Conservation (phyloP, 2,797 vertebrate genomes). For the Picus viridis region DNA sequence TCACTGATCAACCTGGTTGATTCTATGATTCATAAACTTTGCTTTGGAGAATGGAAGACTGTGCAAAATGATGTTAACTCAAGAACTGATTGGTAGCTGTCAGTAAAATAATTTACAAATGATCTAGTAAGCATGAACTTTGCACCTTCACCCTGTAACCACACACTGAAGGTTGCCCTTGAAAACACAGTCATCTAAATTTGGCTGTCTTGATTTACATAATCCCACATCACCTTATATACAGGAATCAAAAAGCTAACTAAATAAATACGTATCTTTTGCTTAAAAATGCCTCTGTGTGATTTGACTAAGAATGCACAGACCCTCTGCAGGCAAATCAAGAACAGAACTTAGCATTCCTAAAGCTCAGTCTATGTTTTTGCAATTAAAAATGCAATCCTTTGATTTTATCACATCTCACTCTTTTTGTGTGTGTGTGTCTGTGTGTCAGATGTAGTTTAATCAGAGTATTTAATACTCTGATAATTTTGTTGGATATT, state of each 20-base stretch:
- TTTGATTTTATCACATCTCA: neutral
- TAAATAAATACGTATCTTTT: neutral
- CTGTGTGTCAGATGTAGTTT: conserved; percentile 1
- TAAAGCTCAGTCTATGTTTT: neutral
- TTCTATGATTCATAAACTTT: neutral
- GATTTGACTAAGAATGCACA: neutral
- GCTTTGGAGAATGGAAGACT: neutral
- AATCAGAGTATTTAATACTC: conserved; percentile 13
- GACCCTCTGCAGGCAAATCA: neutral
- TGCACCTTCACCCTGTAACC: neutral
- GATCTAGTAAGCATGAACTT: neutral
- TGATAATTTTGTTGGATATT: conserved; percentile 16
- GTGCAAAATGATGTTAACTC: neutral
- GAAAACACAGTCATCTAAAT: neutral
- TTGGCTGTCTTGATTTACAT: neutral
- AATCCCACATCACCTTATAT: neutral
- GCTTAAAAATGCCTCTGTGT: neutral
- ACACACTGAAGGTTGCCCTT: neutral
- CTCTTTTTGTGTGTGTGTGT: neutral
- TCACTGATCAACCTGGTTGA: too few species aligned
- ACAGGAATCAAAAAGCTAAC: neutral
- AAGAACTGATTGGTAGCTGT: neutral
- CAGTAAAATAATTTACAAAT: neutral
- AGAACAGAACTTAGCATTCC: neutral
- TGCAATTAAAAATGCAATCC: neutral